Base-by-base conservation (phyloP, 2,888 invertebrate genomes). In the Lymantria dispar region DNA sequence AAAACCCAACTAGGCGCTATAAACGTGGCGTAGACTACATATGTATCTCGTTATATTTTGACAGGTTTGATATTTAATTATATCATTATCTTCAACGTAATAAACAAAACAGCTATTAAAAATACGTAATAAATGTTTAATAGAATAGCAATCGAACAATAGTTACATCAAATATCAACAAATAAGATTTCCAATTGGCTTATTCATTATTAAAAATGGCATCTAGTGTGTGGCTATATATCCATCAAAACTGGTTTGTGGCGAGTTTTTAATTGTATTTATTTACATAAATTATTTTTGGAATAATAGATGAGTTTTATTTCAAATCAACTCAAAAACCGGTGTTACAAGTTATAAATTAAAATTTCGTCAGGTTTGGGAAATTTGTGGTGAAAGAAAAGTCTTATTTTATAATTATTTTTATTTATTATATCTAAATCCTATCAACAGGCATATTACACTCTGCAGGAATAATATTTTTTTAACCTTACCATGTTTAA, bases 351-450 rank as follows among this genome's bases (percentile, higher is more conserved):
- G 22, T 10, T 33, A 1, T n/a, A n/a, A n/a, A n/a, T 30, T 30
- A 30, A 30, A 30, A 7, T 30, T 30, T 30, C 8, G 8, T 30
- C 8, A 7, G 8, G 8, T n/a, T 7, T 30, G 11, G 37, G 37
- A 37, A 11, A 11, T 9, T n/a, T 38, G 7, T n/a, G 54, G 56
- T 55, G 48, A 72, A 77, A 73, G 61, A 73, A 80, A 83, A 79
- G 62, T 50, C 58, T 53, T 48, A 56, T 68, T 78, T 75, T 85
- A 83, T 87, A 83, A 85, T 88, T 88, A 87, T 83, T 87, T 87
- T 87, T 88, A 88, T 89, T 90, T 89, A 90, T 87, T 87, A 89
- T 82, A 89, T 82, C 89, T 90, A 89, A 81, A 78, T 85, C 83
- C 88, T 88, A 89, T 88, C 79, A 85, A 85, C 84, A 83, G 86